Conservation (phyloP, 2,888 invertebrate genomes). For the Silvanus unidentatus region DNA sequence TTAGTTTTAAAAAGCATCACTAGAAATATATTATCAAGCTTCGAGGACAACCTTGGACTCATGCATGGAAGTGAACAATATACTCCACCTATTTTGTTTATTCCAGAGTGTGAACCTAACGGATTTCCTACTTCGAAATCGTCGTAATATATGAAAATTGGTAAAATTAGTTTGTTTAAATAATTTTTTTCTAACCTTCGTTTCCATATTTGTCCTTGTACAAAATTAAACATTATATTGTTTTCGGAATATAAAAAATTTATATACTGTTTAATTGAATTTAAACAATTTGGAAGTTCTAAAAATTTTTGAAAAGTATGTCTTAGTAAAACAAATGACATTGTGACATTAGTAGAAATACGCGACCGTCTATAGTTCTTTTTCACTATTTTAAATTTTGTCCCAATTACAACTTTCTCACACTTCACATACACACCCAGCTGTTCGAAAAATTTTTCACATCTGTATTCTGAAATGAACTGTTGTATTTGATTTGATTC, state of each 20-base stretch:
- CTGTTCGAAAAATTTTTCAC: neutral
- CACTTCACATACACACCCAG: neutral
- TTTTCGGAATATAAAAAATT: neutral
- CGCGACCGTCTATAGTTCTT: neutral
- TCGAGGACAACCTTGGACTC: constrained; percentile 5
- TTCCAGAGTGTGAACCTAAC: constrained; percentile 7
- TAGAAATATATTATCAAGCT: too few species aligned
- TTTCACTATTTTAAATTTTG: neutral
- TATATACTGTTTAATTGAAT: too few species aligned
- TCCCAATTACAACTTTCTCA: neutral
- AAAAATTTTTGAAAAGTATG: neutral
- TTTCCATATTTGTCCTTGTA: constrained; percentile 2
- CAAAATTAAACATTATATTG: neutral
- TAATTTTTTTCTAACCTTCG: too few species aligned
- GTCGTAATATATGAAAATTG: constrained; percentile 10
- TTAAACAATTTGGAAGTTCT: neutral
- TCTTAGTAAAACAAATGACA: neutral
- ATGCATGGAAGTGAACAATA: constrained; percentile 9
- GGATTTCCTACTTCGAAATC: constrained; percentile 12
- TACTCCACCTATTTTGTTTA: constrained; percentile 10
- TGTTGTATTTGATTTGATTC: too few species aligned
- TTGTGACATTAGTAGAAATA: neutral
- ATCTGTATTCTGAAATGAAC: neutral
- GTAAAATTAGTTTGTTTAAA: constrained; percentile 3
- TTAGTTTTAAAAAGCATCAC: too few species aligned